Evolutionary conservation across 2,797 vertebrate species (phyloP).

Genomic region (Hybognathus amarus): DNA sequence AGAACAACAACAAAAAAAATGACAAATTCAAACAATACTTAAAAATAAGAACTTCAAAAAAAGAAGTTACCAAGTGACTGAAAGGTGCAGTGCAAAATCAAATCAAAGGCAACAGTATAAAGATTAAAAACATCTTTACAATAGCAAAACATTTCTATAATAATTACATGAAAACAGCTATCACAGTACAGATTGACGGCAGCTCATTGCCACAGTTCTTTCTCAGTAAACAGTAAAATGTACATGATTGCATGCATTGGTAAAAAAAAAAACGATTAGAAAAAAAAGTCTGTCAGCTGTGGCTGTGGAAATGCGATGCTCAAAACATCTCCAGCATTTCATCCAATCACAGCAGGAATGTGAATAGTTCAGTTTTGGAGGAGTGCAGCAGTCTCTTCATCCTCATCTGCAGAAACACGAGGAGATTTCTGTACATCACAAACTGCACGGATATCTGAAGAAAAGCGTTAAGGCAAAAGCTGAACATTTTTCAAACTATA

Average conservation of each 20-base stretch:
- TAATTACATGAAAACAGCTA: conserved; percentile 9
- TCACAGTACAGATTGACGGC: not conserved
- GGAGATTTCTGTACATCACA: conserved; percentile 74
- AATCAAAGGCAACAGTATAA: not conserved
- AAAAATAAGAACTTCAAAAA: conserved; percentile 6
- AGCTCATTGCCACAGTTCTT: not conserved
- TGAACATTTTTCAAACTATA: not conserved
- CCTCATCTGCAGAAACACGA: fast-evolving
- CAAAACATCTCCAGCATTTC: not conserved
- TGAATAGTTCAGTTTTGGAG: conserved; percentile 66
- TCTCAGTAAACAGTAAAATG: not conserved
- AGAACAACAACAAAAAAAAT: not conserved
- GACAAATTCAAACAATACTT: not conserved
- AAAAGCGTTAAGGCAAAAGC: conserved; percentile 66
- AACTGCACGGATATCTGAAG: conserved; percentile 92
- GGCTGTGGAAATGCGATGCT: conserved; percentile 6
- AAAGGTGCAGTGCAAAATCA: not conserved
- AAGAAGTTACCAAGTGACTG: not conserved
- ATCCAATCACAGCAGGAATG: conserved; percentile 2
- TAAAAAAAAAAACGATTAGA: not conserved
- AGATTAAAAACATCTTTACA: conserved; percentile 20
- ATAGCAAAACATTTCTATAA: conserved; percentile 10
- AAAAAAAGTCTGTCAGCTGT: not conserved
- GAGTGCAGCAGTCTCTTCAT: conserved; percentile 79
- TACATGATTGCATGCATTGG: not conserved